phyloP scores from a whole-genome alignment of 1,140 invertebrate genomes.

The Ridgeia piscesae region DNA sequence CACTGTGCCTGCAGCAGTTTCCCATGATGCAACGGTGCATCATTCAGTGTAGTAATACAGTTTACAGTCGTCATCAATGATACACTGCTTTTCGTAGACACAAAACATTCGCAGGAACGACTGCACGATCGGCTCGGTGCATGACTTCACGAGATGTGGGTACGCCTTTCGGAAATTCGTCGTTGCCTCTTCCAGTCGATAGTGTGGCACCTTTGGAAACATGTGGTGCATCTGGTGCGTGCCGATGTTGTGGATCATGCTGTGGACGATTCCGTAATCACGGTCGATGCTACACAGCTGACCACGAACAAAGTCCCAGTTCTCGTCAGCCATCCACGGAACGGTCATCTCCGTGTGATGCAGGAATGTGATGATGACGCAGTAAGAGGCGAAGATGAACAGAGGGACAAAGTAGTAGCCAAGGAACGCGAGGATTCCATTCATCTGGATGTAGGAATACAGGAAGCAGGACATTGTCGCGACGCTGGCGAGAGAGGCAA shows the following conservation, averaged over 20 bases:
- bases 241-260: constrained; percentile 57
- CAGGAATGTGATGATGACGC: constrained; percentile 57
- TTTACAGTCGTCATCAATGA: constrained; percentile 35
- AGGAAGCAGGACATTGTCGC: constrained; percentile 40
- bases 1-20: not conserved
- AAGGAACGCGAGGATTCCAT: constrained; percentile 38
- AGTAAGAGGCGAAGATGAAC: constrained; percentile 49
- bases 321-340: constrained; percentile 55
- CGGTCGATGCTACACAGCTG: constrained; percentile 58
- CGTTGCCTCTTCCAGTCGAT: constrained; percentile 58
- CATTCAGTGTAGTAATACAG: constrained; percentile 37
- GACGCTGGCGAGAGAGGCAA: constrained; percentile 41
- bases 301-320: constrained; percentile 57
- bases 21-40: not conserved
- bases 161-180: constrained; percentile 41
- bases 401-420: constrained; percentile 56
- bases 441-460: constrained; percentile 33
- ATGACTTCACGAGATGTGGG: constrained; percentile 39
- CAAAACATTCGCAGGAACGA: constrained; percentile 45
- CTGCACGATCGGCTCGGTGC: constrained; percentile 38
- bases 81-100: constrained; percentile 39
- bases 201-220: constrained; percentile 58
- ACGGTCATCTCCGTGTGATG: constrained; percentile 57
- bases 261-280: constrained; percentile 56
- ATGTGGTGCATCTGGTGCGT: constrained; percentile 60